Conservation (phyloP, 1,140 invertebrate species). For the Drosophila setifemur region DNA sequence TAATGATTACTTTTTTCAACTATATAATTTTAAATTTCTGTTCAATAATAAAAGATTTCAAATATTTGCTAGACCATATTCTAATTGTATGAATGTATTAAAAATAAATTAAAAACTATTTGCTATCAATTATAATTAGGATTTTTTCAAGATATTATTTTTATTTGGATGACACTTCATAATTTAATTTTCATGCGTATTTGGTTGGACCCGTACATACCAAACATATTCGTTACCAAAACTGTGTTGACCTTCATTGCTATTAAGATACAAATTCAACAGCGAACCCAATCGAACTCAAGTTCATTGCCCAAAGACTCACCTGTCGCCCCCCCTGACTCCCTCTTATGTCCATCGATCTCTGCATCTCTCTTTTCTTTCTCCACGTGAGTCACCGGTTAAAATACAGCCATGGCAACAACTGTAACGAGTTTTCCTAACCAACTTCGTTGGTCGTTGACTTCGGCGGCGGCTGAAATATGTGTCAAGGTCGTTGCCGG, state of each 20-base stretch:
- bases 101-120: too few relatives aligned
- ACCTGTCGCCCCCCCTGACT: conserved; percentile 1
- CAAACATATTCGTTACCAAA: too few relatives aligned
- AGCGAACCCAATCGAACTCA: conserved; percentile 16
- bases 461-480: conserved; percentile 15
- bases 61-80: too few relatives aligned
- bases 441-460: conserved; percentile 36
- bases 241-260: conserved; percentile 11
- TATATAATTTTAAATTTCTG: too few relatives aligned
- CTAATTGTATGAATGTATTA: too few relatives aligned
- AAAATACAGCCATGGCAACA: not conserved
- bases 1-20: too few relatives aligned
- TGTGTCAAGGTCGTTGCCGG: conserved; percentile 63
- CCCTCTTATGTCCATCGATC: not conserved
- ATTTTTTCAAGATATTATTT: too few relatives aligned
- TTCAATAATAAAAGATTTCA: too few relatives aligned
- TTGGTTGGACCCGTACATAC: too few relatives aligned
- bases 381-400: conserved; percentile 15
- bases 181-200: too few relatives aligned
- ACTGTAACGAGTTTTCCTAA: conserved; percentile 38
- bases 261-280: not conserved
- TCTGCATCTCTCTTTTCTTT: conserved; percentile 17
- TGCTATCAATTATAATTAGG: too few relatives aligned
- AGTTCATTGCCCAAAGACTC: conserved; percentile 21
- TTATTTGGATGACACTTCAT: too few relatives aligned